Evolutionary conservation across 1,140 invertebrate genomes (phyloP).

Genomic region (Mesaphorura yosii): DNA sequence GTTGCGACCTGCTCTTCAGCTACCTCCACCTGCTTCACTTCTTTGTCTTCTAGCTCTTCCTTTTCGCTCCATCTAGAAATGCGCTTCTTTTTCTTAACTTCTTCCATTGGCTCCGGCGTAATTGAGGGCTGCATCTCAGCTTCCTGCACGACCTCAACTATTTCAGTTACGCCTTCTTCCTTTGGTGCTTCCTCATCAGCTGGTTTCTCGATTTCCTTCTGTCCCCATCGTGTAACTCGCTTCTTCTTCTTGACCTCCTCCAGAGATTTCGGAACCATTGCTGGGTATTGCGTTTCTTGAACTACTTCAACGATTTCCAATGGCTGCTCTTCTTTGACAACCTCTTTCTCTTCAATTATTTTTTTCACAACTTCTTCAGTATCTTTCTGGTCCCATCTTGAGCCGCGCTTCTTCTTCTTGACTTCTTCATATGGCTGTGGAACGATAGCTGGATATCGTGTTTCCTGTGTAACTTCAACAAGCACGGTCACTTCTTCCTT

Average conservation of each 20-base stretch:
- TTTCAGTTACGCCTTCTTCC: neutral
- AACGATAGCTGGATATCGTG: too few species aligned
- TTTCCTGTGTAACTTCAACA: too few species aligned
- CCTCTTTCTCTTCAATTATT: neutral
- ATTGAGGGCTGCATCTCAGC: neutral
- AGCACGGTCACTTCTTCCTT: neutral
- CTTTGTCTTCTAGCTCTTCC: too few species aligned
- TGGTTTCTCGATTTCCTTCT: too few species aligned
- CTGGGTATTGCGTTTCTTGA: too few species aligned
- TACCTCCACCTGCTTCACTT: neutral
- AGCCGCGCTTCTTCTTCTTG: too few species aligned
- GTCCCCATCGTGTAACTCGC: neutral
- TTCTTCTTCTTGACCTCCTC: neutral
- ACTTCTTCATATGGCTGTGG: too few species aligned
- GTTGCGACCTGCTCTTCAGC: constrained; percentile 1
- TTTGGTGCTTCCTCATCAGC: neutral
- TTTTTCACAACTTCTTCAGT: too few species aligned
- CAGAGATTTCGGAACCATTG: too few species aligned
- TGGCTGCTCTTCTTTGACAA: neutral
- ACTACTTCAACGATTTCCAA: too few species aligned
- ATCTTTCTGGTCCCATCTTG: too few species aligned
- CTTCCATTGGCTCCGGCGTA: neutral
- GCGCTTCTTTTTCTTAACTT: neutral
- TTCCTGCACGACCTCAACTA: neutral
- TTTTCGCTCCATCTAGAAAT: too few species aligned